A percentile compares a stretch with the other conserved stretches of the same genome.
Evolutionary conservation across 1,140 invertebrate species (phyloP).

Genomic region (Magallana angulata): DNA sequence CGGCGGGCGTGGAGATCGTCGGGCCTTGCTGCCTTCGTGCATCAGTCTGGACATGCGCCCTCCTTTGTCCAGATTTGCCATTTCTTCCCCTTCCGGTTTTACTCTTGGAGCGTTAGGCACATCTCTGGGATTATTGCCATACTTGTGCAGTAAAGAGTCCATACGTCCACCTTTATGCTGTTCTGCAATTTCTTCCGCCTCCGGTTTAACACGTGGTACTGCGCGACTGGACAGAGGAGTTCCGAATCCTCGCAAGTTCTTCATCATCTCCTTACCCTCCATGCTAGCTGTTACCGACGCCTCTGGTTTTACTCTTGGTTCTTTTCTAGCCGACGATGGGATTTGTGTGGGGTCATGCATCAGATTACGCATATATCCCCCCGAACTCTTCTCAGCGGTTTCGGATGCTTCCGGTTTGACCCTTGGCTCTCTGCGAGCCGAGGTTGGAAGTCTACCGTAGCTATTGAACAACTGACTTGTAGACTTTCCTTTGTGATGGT

Average conservation of each 20-base stretch:
- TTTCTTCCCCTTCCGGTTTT: conserved; percentile 68
- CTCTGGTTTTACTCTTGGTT: conserved; percentile 68
- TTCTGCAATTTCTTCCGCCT: conserved; percentile 65
- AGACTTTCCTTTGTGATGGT: conserved; percentile 66
- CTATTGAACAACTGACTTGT: conserved; percentile 67
- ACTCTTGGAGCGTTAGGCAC: conserved; percentile 70
- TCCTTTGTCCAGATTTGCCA: conserved; percentile 72
- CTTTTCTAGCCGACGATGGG: conserved; percentile 59
- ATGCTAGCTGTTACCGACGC: conserved; percentile 65
- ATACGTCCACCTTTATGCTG: conserved; percentile 70
- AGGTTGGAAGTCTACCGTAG: conserved; percentile 65
- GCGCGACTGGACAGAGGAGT: conserved; percentile 59
- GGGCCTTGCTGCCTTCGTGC: conserved; percentile 67
- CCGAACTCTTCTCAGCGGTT: conserved; percentile 67
- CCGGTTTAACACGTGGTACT: conserved; percentile 72
- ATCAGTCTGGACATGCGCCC: conserved; percentile 73
- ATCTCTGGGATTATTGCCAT: conserved; percentile 64
- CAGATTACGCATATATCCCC: conserved; percentile 64
- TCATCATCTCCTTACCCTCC: conserved; percentile 65
- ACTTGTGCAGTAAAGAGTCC: conserved; percentile 66
- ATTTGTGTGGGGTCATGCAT: conserved; percentile 64
- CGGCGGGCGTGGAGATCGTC: conserved; percentile 59
- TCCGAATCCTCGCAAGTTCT: conserved; percentile 66
- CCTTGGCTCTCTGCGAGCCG: conserved; percentile 68
- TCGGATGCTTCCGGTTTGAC: conserved; percentile 73